phyloP scores from a whole-genome alignment of 2,888 invertebrate species.

The Aspidapion aeneum region DNA sequence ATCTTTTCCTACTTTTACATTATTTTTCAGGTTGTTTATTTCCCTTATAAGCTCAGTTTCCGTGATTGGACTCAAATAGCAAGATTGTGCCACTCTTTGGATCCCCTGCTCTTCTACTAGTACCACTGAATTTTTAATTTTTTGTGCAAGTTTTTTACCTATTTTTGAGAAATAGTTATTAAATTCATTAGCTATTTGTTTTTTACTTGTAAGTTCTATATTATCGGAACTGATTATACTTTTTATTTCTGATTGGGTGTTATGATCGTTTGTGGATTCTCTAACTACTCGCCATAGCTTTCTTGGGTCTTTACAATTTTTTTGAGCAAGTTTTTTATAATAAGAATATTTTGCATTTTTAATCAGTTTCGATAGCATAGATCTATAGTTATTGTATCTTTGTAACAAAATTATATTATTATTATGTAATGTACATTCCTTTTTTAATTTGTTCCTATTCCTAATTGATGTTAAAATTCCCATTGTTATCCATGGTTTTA shows the following conservation, averaged over 20 bases:
- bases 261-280: conserved; percentile 7
- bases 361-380: conserved; percentile 1
- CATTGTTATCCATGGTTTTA: neutral
- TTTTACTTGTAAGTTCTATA: neutral
- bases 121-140: conserved; percentile 3
- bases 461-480: neutral
- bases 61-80: neutral
- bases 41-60: neutral
- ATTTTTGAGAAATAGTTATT: conserved; percentile 2
- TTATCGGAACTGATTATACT: neutral
- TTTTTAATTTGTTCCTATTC: neutral
- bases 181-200: conserved; percentile 6
- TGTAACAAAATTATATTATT: neutral
- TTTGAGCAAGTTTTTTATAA: conserved; percentile 5
- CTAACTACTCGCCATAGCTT: conserved; percentile 2
- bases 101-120: neutral
- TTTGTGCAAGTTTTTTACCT: conserved; percentile 5
- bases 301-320: neutral
- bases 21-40: neutral
- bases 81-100: neutral
- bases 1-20: neutral
- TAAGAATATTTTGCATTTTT: conserved; percentile 6
- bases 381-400: conserved; percentile 6
- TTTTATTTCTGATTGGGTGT: neutral
- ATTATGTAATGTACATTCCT: neutral